Evolutionary conservation across 2,888 invertebrate species (phyloP).

Genomic region (Rhaphigaster nebulosa): DNA sequence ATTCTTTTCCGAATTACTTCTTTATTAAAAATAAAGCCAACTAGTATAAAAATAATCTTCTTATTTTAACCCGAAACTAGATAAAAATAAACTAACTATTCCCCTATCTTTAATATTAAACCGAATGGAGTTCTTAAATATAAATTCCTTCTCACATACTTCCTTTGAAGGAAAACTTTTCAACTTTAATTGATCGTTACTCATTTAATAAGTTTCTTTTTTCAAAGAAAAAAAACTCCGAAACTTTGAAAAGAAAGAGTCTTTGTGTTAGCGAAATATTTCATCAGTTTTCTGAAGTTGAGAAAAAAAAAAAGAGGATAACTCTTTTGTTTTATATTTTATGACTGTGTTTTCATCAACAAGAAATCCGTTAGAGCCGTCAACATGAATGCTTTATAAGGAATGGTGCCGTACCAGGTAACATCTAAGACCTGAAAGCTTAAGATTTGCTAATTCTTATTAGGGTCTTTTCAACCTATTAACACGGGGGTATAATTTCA

Average conservation of each 20-base stretch:
- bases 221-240: neutral
- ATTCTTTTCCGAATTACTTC: too few relatives aligned
- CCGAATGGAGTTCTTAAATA: neutral
- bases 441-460: neutral
- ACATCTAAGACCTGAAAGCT: neutral
- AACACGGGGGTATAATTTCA: neutral
- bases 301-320: neutral
- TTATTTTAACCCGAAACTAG: neutral
- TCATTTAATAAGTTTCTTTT: neutral
- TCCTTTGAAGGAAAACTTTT: neutral
- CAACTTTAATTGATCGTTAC: slow-evolving; percentile 11
- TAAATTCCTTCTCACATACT: neutral
- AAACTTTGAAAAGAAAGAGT: slow-evolving; percentile 16
- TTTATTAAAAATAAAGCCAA: too few relatives aligned
- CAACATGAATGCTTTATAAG: slow-evolving; percentile 4
- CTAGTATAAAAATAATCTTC: too few relatives aligned
- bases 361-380: neutral
- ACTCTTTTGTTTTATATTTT: slow-evolving; percentile 7
- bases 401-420: neutral
- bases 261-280: slow-evolving; percentile 30
- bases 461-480: neutral
- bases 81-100: neutral
- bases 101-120: neutral
- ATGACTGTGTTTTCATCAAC: neutral
- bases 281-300: neutral